Evolutionary conservation across 2,113 vertebrate species (phyloP).

Genomic region (Podarcis cretensis): DNA sequence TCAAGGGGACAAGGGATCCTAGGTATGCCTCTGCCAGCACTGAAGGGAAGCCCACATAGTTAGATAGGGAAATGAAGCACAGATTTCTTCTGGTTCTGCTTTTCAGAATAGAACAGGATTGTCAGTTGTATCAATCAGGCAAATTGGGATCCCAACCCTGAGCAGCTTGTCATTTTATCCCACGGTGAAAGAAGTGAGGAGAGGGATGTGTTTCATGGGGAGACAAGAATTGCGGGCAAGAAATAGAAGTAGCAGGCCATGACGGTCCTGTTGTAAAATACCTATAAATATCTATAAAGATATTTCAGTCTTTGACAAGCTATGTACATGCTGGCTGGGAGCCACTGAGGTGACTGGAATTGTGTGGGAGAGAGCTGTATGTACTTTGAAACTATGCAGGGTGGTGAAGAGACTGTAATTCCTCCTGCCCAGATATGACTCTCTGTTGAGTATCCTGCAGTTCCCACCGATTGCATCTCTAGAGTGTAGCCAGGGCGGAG

Average conservation of each 20-base stretch:
- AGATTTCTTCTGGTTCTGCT: neutral
- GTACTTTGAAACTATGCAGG: neutral
- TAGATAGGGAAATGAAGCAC: neutral
- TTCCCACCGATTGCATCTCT: neutral
- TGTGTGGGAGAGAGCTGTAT: neutral
- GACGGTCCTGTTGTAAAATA: no score
- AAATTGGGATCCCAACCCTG: neutral
- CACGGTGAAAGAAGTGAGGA: neutral
- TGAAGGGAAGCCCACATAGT: neutral
- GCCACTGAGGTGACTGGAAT: neutral
- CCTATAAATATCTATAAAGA: neutral
- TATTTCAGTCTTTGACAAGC: neutral
- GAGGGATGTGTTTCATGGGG: no score
- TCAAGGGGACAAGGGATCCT: no score
- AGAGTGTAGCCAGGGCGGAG: neutral
- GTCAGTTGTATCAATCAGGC: no score
- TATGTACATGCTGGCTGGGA: neutral
- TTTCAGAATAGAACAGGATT: neutral
- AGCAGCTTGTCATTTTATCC: neutral
- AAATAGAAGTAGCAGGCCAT: no score
- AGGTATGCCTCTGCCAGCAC: no score
- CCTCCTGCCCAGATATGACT: neutral
- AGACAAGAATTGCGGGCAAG: neutral
- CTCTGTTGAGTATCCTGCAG: neutral
- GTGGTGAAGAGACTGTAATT: neutral